Conservation (phyloP, 2,888 invertebrate genomes). For the Dynastes tityus region DNA sequence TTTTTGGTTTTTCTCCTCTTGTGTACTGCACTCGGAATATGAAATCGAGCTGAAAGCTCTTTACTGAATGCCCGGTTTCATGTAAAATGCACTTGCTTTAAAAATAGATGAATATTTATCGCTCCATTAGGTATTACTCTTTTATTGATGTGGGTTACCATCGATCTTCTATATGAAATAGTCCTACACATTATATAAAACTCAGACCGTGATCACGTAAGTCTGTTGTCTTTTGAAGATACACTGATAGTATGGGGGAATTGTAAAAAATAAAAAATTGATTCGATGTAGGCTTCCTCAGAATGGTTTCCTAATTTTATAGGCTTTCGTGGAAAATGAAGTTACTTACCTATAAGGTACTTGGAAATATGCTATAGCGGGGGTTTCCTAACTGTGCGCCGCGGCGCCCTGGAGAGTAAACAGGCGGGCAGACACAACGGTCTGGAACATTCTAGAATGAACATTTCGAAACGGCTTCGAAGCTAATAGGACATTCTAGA, state of each 20-base stretch:
- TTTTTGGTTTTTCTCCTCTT: constrained; percentile 7
- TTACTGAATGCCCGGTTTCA: constrained; percentile 4
- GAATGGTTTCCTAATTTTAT: too few relatives aligned
- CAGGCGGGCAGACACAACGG: too few relatives aligned
- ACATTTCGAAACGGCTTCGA: too few relatives aligned
- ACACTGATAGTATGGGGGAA: neutral
- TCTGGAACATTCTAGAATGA: too few relatives aligned
- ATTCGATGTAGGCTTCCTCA: too few relatives aligned
- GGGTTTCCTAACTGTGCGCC: too few relatives aligned
- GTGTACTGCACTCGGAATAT: constrained; percentile 5
- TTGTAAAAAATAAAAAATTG: neutral
- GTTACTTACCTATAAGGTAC: too few relatives aligned
- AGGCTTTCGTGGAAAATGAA: too few relatives aligned
- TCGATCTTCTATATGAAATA: neutral
- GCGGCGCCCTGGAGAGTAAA: too few relatives aligned
- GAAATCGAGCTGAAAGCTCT: constrained; percentile 5
- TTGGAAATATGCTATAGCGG: too few relatives aligned
- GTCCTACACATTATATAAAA: neutral
- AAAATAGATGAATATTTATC: constrained; percentile 27
- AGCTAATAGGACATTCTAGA: too few relatives aligned
- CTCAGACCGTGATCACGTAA: neutral
- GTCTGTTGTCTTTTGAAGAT: neutral
- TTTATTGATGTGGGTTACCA: constrained; percentile 10
- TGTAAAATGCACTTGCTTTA: constrained; percentile 20
- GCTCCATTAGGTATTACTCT: constrained; percentile 24